Evolutionary conservation across 2,113 vertebrate species (phyloP).

Genomic region (Galbula dea): DNA sequence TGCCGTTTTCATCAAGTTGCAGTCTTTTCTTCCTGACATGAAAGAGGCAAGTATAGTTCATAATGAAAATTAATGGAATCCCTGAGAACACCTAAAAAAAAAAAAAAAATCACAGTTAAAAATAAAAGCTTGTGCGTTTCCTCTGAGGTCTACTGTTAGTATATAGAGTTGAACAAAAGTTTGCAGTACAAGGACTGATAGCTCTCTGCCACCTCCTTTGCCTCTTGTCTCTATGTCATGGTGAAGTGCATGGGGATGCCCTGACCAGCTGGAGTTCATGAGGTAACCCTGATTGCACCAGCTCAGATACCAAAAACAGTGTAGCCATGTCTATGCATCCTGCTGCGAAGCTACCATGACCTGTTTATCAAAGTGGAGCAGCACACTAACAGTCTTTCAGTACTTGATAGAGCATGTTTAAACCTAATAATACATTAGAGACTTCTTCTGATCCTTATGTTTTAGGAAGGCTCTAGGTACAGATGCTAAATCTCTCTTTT

Average conservation of each 20-base stretch:
- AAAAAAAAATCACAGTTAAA: neutral
- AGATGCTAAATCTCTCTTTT: neutral
- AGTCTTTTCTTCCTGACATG: slow-evolving; percentile 49
- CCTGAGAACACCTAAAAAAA: neutral
- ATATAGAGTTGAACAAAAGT: neutral
- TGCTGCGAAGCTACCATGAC: accelerated
- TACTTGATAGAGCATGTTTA: neutral
- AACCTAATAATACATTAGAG: neutral
- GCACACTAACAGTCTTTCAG: neutral
- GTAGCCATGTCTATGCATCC: neutral
- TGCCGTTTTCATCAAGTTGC: neutral
- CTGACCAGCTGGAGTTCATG: neutral
- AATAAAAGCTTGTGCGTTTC: slow-evolving; percentile 18
- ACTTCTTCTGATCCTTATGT: neutral
- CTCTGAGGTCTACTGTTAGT: neutral
- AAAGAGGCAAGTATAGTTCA: slow-evolving; percentile 29
- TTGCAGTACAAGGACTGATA: neutral
- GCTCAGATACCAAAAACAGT: neutral
- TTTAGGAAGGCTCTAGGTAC: neutral
- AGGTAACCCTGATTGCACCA: neutral
- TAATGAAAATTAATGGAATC: slow-evolving; percentile 56
- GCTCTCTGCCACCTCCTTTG: neutral
- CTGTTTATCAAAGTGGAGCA: neutral
- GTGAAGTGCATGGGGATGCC: neutral
- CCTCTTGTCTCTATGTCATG: accelerated